phyloP scores from a whole-genome alignment of 2,797 vertebrate species.

The Eremophila alpestris region DNA sequence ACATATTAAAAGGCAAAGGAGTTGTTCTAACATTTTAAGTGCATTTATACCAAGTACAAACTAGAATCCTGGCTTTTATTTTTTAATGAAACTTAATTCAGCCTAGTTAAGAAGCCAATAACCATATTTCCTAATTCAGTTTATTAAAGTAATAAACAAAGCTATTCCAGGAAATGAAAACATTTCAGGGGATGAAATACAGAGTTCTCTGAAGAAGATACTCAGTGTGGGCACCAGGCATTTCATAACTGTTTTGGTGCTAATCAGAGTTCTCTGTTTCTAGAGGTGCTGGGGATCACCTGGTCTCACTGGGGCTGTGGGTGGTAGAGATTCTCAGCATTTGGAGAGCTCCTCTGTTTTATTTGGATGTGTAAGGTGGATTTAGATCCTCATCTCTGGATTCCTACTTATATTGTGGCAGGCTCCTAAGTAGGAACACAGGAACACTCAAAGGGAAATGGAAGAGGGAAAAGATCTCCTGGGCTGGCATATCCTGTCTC shows the following conservation, averaged over 20 bases:
- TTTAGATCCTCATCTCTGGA: too few species aligned
- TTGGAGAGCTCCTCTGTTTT: background rate
- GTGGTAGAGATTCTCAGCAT: background rate
- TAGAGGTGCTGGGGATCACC: background rate
- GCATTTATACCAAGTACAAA: slow-evolving; percentile 2
- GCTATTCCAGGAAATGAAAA: slow-evolving; percentile 52
- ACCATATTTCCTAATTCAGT: slow-evolving; percentile 41
- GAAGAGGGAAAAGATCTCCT: slow-evolving; percentile 16
- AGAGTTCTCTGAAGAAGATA: background rate
- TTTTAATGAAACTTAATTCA: slow-evolving; percentile 59
- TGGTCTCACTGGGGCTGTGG: rapidly evolving
- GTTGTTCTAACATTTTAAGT: slow-evolving; percentile 23
- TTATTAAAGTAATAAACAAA: slow-evolving; percentile 66
- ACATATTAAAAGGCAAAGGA: background rate
- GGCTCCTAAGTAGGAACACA: slow-evolving; percentile 20
- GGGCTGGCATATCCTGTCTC: slow-evolving; percentile 46
- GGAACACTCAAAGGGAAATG: slow-evolving; percentile 16
- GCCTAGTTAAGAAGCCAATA: slow-evolving; percentile 56
- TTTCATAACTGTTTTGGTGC: background rate
- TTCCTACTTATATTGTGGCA: too few species aligned
- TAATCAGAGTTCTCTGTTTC: background rate
- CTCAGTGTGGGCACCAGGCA: background rate
- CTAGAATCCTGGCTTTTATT: slow-evolving; percentile 32
- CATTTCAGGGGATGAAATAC: slow-evolving; percentile 23
- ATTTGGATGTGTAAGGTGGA: background rate